Base-by-base conservation (phyloP, 2,797 vertebrate genomes). In the Harpagifer antarcticus region DNA sequence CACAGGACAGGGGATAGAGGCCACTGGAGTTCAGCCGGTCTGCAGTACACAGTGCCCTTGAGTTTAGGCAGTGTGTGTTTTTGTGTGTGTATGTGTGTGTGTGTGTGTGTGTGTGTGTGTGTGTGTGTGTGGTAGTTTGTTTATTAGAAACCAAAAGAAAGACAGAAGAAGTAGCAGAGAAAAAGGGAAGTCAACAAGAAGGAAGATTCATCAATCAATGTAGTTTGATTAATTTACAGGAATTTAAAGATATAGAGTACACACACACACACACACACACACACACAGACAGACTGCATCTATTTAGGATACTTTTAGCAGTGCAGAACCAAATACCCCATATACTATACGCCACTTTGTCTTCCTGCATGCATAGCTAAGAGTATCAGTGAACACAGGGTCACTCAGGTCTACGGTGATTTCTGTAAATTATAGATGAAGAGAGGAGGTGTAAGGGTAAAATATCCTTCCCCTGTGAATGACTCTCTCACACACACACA, bases 391-490 rank as follows among this genome's bases (percentile, higher is more conserved):
- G 78, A 86, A 86, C 85, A 64, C 74, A 60, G 86, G 87, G 86
- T 89, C 81, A 86, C 68, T 77, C n/a, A 50, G 82, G 79, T 86
- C 88, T 76, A 60, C 77, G 53, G 73, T 84, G 89, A 92, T 90
- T 93, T 90, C 85, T 67, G 76, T 95, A 82, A 94, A 94, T 94
- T 93, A 95, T 95, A 88, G 87, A 95, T 93, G 94, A 91, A 84
- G 71, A 82, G 58, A 85, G 79, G 79, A 92, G 84, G 83, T 83
- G 82, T 79, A 81, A 67, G 70, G 70, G 92, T 92, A 94, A 94
- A 73, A 87, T 90, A 94, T 93, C 91, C 84, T 69, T 93, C 89
- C 88, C 88, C 17, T 87, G 85, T 83, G 91, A 90, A 76, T 63
- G 72, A 78, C 62, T 74, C 57, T 15, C 13, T 15, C 52, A 13